These are phyloP conservation scores for Numenius arquata DNA, from an alignment of 2,113 vertebrate genomes.

Conservation along the genomic window DNA sequence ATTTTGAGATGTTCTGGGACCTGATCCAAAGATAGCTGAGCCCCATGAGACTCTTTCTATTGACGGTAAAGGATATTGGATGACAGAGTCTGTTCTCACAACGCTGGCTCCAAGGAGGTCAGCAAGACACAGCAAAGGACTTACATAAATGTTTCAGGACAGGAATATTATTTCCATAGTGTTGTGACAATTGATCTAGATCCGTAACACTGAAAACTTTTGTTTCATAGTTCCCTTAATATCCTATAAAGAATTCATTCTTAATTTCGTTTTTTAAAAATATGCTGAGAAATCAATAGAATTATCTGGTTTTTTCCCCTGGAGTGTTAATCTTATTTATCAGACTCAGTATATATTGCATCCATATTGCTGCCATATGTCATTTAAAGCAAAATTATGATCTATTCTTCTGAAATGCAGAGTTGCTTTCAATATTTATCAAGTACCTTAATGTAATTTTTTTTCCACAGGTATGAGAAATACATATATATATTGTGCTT, in stretches of 20 bases:
- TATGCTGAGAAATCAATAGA: neutral
- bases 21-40: constrained; percentile 15
- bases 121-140: neutral
- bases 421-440: neutral
- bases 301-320: neutral
- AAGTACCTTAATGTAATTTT: neutral
- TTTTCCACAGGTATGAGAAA: neutral
- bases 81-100: neutral
- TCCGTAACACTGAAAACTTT: neutral
- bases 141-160: neutral
- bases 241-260: neutral
- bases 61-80: neutral
- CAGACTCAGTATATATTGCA: neutral
- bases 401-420: neutral
- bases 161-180: neutral
- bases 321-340: neutral
- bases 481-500: neutral
- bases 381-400: constrained; percentile 6
- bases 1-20: neutral
- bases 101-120: neutral
- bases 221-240: neutral
- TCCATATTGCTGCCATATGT: neutral
- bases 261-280: neutral
- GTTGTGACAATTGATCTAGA: neutral
- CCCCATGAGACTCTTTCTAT: neutral